Conservation (phyloP, 2,888 invertebrate species). For the Synanthedon vespiformis region DNA sequence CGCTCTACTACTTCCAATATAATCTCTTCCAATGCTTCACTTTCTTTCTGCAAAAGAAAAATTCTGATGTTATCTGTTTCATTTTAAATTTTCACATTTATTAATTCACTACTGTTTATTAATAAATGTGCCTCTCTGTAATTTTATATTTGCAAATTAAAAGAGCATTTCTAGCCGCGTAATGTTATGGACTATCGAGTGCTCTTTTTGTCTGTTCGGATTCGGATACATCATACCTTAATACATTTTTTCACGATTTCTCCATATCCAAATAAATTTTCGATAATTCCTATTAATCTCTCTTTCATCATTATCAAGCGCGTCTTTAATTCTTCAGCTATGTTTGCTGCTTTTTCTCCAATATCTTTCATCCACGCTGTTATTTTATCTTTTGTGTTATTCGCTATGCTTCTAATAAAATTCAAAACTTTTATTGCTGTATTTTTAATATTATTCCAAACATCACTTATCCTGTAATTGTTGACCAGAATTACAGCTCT, state of each 20-base stretch:
- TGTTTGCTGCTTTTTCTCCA: conserved; percentile 18
- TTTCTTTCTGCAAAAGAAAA: conserved; percentile 21
- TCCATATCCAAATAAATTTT: conserved; percentile 15
- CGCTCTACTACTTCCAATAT: conserved; percentile 16
- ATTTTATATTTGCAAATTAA: too few relatives aligned
- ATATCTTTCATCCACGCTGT: conserved; percentile 17
- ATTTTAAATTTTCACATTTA: too few relatives aligned
- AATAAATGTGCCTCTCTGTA: too few relatives aligned
- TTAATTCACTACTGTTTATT: too few relatives aligned
- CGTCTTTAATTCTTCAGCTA: conserved; percentile 14
- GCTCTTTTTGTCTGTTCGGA: too few relatives aligned
- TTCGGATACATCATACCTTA: conserved; percentile 11
- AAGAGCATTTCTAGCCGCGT: too few relatives aligned
- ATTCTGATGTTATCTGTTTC: too few relatives aligned
- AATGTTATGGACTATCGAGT: too few relatives aligned
- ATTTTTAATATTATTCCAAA: conserved; percentile 25
- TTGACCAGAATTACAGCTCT: conserved; percentile 2
- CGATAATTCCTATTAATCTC: conserved; percentile 15
- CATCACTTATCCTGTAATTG: neutral
- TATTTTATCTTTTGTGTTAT: conserved; percentile 21
- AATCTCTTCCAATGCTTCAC: conserved; percentile 16
- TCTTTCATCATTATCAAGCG: conserved; percentile 17
- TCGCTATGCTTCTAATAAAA: conserved; percentile 21
- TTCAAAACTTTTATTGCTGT: conserved; percentile 23
- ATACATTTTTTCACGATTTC: conserved; percentile 25